These are phyloP conservation scores for Augochlorella aurata DNA, from an alignment of 2,888 invertebrate genomes.

Conservation along the genomic window DNA sequence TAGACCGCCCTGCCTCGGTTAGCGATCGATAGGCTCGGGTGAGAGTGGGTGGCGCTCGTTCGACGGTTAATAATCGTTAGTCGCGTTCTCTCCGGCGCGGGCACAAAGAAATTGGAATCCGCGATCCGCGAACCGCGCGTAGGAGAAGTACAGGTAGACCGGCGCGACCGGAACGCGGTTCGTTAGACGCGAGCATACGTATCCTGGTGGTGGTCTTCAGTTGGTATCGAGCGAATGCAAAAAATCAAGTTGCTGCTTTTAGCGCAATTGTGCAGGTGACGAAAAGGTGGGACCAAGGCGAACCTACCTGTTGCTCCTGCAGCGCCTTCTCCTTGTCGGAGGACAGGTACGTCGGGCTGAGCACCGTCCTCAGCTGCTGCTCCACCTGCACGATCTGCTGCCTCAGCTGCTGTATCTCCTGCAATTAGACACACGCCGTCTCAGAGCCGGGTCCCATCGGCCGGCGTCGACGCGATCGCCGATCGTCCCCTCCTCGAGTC, in stretches of 20 bases:
- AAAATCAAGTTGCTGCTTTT: constrained; percentile 72
- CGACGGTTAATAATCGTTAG: constrained; percentile 64
- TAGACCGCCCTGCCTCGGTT: not conserved
- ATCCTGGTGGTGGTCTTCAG: constrained; percentile 78
- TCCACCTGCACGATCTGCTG: constrained; percentile 93
- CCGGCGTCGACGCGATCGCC: constrained; percentile 11
- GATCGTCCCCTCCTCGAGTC: constrained; percentile 14
- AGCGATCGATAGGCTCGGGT: constrained; percentile 35
- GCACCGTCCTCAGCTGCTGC: constrained; percentile 91
- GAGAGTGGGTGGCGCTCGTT: constrained; percentile 49
- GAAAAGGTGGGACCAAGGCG: constrained; percentile 51
- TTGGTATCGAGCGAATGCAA: constrained; percentile 78
- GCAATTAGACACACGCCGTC: constrained; percentile 63
- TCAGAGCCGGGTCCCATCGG: constrained; percentile 32
- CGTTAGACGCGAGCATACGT: constrained; percentile 20
- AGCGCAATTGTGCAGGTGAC: constrained; percentile 74
- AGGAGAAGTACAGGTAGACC: constrained; percentile 38
- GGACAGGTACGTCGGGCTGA: constrained; percentile 92
- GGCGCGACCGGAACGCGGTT: constrained; percentile 30
- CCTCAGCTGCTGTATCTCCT: constrained; percentile 92
- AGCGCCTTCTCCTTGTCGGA: constrained; percentile 91
- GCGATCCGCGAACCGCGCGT: not conserved
- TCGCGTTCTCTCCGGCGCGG: constrained; percentile 19
- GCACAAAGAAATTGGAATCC: constrained; percentile 17
- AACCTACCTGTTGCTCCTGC: constrained; percentile 93